Evolutionary conservation across 2,888 invertebrate genomes (phyloP).

Genomic region (Phytoseiulus persimilis): DNA sequence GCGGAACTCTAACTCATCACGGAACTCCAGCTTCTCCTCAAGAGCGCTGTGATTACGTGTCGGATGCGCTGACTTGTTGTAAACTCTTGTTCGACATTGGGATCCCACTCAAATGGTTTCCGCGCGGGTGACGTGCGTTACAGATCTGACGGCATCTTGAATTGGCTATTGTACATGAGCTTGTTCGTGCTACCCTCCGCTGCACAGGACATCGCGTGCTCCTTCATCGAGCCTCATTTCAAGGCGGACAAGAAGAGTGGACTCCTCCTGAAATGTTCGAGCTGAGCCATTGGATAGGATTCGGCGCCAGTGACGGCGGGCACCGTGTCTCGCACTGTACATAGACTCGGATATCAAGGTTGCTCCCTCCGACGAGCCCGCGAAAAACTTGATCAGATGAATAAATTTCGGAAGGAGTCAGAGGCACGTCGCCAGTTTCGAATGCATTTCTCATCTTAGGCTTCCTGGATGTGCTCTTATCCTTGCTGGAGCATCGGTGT

Average conservation of each 20-base stretch:
- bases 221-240: slow-evolving; percentile 31
- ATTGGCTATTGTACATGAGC: slow-evolving; percentile 11
- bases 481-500: too few species aligned
- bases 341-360: not conserved
- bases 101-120: not conserved
- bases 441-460: too few species aligned
- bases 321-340: not conserved
- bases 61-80: not conserved
- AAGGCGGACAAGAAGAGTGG: slow-evolving; percentile 16
- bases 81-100: not conserved
- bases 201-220: slow-evolving; percentile 31
- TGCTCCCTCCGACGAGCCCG: not conserved
- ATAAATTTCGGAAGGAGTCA: too few species aligned
- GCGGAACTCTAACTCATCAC: not conserved
- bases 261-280: not conserved
- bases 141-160: slow-evolving; percentile 10
- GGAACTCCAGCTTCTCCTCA: not conserved
- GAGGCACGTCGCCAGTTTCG: too few species aligned
- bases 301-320: not conserved
- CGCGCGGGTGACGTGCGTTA: not conserved
- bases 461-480: too few species aligned
- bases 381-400: too few species aligned
- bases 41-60: not conserved
- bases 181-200: slow-evolving; percentile 28
- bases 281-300: not conserved